Base-by-base conservation (phyloP, 2,888 invertebrate genomes). In the Sphaerophoria taeniata region DNA sequence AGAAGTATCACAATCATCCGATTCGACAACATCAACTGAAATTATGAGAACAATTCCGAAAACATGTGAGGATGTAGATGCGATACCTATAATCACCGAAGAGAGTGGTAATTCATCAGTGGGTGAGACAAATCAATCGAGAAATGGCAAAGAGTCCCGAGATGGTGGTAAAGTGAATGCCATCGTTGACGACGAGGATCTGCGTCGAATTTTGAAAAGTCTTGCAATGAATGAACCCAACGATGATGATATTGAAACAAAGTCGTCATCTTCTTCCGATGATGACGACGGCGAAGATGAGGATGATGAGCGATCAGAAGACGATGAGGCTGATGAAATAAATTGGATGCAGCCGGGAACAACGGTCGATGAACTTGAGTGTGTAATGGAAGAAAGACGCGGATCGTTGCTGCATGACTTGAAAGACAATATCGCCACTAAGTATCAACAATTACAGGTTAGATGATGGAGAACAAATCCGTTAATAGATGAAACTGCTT, bases 281-380 rank as follows among this genome's bases (percentile, higher is more conserved):
- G 73, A 74, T 24, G 76, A 74, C 1, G 76, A 51, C 9, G 80
- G 72, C 4, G 58, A 80, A 11, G 85, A 87, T 7, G 31, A 73
- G 4, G 76, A 87, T 3, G 84, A 89, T 34, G 88, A 89, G 2
- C 60, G 80, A 3, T 83, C 89, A 4, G 89, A 88, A 58, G 89
- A 88, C 16, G 80, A 80, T 6, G 80, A 75, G 47, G 71, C 76
- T 0, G 85, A 88, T 73, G 81, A 75, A 6, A 86, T 87, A 0
- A 90, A 90, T 45, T 92, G 91, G 91, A 91, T 92, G 53, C 89
- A 90, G 72, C 92, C 92, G 0, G 91, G 91, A 3, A 88, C 89
- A 4, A 90, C 90, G 73, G 87, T 88, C 6, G 91, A 90, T 70
- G 90, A 91, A n/a, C 88, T 89, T 16, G 90, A 90, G 56, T 85